Evolutionary conservation across 2,888 invertebrate genomes (phyloP).

Genomic region (Tipula vernalis): DNA sequence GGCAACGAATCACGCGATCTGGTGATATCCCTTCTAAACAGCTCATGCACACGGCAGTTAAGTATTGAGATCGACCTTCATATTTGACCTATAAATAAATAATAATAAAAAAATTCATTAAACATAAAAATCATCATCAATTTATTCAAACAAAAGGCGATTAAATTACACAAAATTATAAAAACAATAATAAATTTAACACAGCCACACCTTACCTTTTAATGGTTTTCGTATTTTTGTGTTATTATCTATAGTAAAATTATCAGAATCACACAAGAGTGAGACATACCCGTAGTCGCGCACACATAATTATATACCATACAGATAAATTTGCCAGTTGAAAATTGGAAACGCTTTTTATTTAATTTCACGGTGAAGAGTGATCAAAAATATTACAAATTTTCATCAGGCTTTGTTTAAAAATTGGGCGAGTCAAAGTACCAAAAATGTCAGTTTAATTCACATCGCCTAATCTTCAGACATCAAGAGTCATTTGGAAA

Average conservation of each 20-base stretch:
- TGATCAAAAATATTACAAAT: neutral
- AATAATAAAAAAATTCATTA: neutral
- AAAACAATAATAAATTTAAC: neutral
- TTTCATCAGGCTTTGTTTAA: too few species aligned
- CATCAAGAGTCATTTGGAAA: too few species aligned
- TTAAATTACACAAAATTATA: constrained; percentile 4
- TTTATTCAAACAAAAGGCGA: neutral
- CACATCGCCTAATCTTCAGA: too few species aligned
- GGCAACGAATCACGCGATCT: constrained; percentile 63
- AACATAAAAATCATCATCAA: neutral
- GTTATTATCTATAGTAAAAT: neutral
- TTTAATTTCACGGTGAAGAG: neutral
- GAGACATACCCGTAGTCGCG: neutral
- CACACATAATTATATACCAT: neutral
- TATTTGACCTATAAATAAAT: constrained; percentile 61
- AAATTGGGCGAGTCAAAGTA: too few species aligned
- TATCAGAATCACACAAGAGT: neutral
- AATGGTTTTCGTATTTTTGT: neutral
- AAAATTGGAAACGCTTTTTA: neutral
- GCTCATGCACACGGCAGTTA: constrained; percentile 90
- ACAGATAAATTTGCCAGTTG: neutral
- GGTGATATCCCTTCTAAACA: constrained; percentile 76
- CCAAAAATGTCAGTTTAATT: too few species aligned
- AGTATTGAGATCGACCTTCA: constrained; percentile 78
- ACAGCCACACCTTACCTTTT: constrained; percentile 6